Evolutionary conservation across 1,140 invertebrate species (phyloP).

Genomic region (Thaumetopoea pityocampa): DNA sequence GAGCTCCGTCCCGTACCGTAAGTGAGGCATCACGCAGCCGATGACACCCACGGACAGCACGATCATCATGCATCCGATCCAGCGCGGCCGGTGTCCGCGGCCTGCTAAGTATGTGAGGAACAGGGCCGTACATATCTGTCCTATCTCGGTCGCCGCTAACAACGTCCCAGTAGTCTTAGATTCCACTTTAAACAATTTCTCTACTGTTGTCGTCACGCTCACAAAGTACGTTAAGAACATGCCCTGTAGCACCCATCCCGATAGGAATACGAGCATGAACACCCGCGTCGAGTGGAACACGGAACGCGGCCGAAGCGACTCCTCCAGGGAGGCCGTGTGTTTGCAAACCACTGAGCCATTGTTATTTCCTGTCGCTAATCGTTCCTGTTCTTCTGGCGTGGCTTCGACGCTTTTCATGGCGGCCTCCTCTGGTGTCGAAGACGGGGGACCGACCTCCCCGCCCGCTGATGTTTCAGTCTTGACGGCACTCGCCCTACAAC

Average conservation of each 20-base stretch:
- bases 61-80: slow-evolving; percentile 96
- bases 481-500: slow-evolving; percentile 54
- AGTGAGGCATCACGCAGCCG: slow-evolving; percentile 90
- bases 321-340: slow-evolving; percentile 32
- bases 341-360: slow-evolving; percentile 69
- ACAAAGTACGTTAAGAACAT: slow-evolving; percentile 98
- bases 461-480: slow-evolving; percentile 40
- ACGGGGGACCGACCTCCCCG: slow-evolving; percentile 52
- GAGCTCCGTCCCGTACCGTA: slow-evolving; percentile 85
- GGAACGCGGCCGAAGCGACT: slow-evolving; percentile 30
- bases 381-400: slow-evolving; percentile 67
- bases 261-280: slow-evolving; percentile 91
- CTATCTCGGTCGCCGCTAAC: slow-evolving; percentile 95
- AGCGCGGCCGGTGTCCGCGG: slow-evolving; percentile 94
- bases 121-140: slow-evolving; percentile 92
- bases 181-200: slow-evolving; percentile 96
- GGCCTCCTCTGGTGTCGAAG: slow-evolving; percentile 46
- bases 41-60: slow-evolving; percentile 92
- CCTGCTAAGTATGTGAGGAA: slow-evolving; percentile 95
- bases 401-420: slow-evolving; percentile 69
- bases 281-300: slow-evolving; percentile 91
- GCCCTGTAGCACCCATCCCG: slow-evolving; percentile 93
- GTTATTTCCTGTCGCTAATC: slow-evolving; percentile 65
- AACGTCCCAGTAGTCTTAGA: slow-evolving; percentile 96
- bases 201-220: slow-evolving; percentile 96